phyloP scores from a whole-genome alignment of 1,140 invertebrate species.

The Polyergus mexicanus region DNA sequence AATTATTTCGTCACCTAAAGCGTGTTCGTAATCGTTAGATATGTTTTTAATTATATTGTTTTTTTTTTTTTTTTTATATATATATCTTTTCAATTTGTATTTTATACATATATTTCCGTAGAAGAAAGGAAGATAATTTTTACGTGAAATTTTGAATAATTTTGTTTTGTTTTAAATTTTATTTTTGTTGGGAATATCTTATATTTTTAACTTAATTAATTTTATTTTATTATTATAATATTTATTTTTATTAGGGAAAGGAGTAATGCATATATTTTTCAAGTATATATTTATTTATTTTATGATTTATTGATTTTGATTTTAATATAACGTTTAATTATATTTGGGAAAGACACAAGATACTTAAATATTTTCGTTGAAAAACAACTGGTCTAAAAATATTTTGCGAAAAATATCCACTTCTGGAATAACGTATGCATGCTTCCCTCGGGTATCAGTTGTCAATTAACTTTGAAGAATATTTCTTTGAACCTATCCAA shows the following conservation, averaged over 20 bases:
- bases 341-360: background rate
- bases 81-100: background rate
- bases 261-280: background rate
- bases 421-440: background rate
- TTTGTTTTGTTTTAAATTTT: background rate
- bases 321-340: constrained; percentile 11
- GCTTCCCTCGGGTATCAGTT: background rate
- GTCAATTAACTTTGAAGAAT: background rate
- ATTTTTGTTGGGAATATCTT: background rate
- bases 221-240: too few species aligned
- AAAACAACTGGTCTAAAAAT: background rate
- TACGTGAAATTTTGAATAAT: background rate
- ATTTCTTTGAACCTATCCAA: background rate
- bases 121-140: background rate
- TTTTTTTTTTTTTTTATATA: background rate
- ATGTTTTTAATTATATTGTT: background rate
- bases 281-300: background rate
- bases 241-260: too few species aligned
- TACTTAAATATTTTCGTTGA: background rate
- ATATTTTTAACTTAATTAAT: background rate
- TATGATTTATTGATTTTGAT: background rate
- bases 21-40: background rate
- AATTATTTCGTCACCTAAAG: background rate
- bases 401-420: background rate
- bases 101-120: background rate